phyloP scores from a whole-genome alignment of 2,113 vertebrate genomes.

The Nothocercus nigrocapillus region DNA sequence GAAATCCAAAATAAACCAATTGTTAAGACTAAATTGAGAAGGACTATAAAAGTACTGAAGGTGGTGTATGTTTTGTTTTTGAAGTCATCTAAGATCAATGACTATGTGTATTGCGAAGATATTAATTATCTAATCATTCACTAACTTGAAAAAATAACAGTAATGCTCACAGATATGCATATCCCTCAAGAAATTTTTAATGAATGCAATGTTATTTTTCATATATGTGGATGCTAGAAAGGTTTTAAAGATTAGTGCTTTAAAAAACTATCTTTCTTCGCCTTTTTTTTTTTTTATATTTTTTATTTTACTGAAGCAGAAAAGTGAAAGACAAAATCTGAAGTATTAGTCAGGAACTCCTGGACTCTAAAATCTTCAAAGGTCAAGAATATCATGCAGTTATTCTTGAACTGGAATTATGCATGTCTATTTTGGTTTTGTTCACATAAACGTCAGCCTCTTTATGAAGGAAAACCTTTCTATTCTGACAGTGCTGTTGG shows the following conservation, averaged over 20 bases:
- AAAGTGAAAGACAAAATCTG: neutral
- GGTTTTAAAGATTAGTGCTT: neutral
- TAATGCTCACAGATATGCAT: neutral
- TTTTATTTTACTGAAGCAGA: fast-evolving
- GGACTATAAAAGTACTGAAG: neutral
- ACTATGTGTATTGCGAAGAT: neutral
- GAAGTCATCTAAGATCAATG: neutral
- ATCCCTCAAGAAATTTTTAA: neutral
- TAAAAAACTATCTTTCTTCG: neutral
- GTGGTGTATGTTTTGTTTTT: neutral
- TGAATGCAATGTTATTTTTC: neutral
- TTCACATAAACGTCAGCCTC: neutral
- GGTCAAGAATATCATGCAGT: neutral
- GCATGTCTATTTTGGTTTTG: neutral
- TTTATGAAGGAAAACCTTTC: neutral
- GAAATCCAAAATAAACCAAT: neutral
- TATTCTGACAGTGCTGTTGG: neutral
- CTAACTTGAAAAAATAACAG: neutral
- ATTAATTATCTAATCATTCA: neutral
- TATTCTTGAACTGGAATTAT: neutral
- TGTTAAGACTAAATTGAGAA: neutral
- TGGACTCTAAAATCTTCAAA: neutral
- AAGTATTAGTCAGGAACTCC: neutral
- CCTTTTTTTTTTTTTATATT: no score
- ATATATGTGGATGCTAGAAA: neutral